Evolutionary conservation across 2,888 invertebrate genomes (phyloP), one percentile per base, ranked within the genome.

Genomic region (Chalcosyrphus nemorum): DNA sequence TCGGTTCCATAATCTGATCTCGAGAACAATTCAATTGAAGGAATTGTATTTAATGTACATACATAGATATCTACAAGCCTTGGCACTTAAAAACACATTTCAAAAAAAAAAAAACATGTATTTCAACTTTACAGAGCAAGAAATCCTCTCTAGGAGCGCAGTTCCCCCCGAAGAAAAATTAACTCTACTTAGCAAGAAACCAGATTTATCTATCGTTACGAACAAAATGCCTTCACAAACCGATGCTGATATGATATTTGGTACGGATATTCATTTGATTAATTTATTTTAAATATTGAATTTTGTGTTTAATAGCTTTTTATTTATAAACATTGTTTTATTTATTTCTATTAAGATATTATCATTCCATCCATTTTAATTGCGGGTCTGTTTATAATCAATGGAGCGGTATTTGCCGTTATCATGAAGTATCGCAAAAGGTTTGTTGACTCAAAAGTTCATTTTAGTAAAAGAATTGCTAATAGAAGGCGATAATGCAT

Each of bases 361-460:
- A 93, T 95, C 88, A 93, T 95, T 88, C 96, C 96, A 89, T 93
- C 94, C 87, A 91, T 95, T 76, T 92, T 95, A 87, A 95, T 95
- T 91, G 93, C 94, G 87, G 93, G 94, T 87, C 92, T 96, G 63
- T 95, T 96, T 90, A 93, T 95, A 86, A 93, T 95, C 84, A 96
- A 96, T 89, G 95, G 94, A 68, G 93, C 95, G 89, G 94, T 95
- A 89, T 93, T 96, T 63, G 94, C 95, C 89, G 93, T 95, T 88
- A 95, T 96, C 89, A 94, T 95, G 86, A 84, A 86, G 66, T 88
- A 87, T 80, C 87, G 88, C 56, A 86, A 86, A 86, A 87, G 87
- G 88, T 88, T 86, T 77, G 87, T 86, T 80, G 13, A 75, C 66
- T 43, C 3, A 41, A 29, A 43, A 68, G 59, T 17, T 24, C 17